Evolutionary conservation across 2,797 vertebrate species (phyloP).

Genomic region (Distichodus sexfasciatus): DNA sequence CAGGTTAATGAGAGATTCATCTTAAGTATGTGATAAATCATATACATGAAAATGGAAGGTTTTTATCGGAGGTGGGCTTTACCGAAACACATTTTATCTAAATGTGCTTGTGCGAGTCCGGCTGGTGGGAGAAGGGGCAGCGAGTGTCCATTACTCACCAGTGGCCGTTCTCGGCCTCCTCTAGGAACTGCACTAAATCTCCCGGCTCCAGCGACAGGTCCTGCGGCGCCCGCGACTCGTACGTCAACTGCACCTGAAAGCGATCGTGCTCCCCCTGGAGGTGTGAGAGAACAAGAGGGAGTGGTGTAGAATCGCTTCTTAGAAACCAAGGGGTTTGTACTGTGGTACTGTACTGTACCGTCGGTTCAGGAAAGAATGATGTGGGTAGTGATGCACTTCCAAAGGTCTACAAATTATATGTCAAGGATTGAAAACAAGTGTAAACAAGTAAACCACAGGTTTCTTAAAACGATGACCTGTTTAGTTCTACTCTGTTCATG

Average conservation of each 20-base stretch:
- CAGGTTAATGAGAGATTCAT: conserved; percentile 35
- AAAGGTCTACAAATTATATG: no score
- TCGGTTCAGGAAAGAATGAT: no score
- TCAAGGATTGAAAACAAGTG: no score
- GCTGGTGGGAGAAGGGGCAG: background rate
- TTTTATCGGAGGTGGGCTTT: conserved; percentile 14
- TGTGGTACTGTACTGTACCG: no score
- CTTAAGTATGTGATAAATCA: conserved; percentile 10
- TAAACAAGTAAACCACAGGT: no score
- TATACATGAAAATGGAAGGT: conserved; percentile 3
- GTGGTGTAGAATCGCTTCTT: no score
- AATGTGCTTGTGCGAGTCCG: background rate
- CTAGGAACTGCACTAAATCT: conserved; percentile 80
- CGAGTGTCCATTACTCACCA: conserved; percentile 67
- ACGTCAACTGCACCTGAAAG: conserved; percentile 81
- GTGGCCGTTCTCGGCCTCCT: conserved; percentile 78
- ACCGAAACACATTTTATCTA: background rate
- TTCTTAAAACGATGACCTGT: no score
- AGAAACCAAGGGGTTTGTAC: no score
- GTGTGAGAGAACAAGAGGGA: no score
- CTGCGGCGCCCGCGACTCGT: conserved; percentile 68
- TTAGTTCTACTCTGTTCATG: no score
- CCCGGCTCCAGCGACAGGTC: conserved; percentile 73
- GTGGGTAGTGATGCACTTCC: no score
- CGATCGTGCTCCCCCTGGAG: conserved; percentile 70